Base-by-base conservation (phyloP, 2,888 invertebrate genomes). In the Macrophya alboannulata region DNA sequence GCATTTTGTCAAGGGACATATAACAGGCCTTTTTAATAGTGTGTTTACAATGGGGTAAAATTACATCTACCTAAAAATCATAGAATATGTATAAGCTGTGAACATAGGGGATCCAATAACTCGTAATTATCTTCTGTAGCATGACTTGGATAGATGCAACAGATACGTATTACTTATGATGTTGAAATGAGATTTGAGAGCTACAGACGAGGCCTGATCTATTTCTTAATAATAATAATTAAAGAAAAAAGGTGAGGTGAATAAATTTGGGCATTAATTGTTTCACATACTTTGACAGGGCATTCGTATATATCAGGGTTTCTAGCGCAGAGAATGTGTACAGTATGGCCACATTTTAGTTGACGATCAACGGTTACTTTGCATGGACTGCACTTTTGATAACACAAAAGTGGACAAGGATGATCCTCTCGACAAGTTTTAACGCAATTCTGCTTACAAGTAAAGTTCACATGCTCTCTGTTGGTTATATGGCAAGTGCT, bases 401-500 rank as follows among this genome's bases (percentile, higher is more conserved):
- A 62, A 59, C 81, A 81, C 43, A 55, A 31, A 21, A 81, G 81
- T 31, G 55, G 62, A 68, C 88, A 88, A 31, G 81, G 84, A 86
- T 86, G 88, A 74, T 81, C 81, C 6, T 62, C 59, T 48, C 51
- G 72, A 84, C 87, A 88, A 76, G 90, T 90, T 59, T 81, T 81
- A 65, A 65, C 31, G 90, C 96, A 96, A 45, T 90, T 90, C 87
- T 94, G 90, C 40, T 86, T 89, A 90, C 96, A 96, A 85, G 91
- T 92, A 25, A 94, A 94, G 0, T 88, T 74, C 0, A 82, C 48
- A 89, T 97, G 97, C 0, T 94, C 92, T 43, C 94, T 92, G 88
- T 96, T 96, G 79, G 93, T 92, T 1, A 94, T 92, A 89, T 97
- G 97, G 90, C 97, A 97, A n/a, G 95, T 89, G 62, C 94, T 93